Evolutionary conservation across 2,888 invertebrate species (phyloP).

Genomic region (Caenorhabditis doughertyi): DNA sequence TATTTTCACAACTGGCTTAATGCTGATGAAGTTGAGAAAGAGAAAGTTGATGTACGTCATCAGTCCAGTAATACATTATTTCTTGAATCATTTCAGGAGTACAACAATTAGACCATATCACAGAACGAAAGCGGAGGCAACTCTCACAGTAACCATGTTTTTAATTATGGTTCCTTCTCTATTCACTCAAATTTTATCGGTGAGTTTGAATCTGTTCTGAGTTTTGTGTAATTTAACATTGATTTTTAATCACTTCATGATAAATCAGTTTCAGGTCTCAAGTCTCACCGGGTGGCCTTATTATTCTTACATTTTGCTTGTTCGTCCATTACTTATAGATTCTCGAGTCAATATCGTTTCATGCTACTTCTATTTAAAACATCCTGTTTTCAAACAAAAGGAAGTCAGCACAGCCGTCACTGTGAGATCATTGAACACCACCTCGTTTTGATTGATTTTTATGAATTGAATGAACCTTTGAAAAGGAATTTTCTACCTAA

Average conservation of each 20-base stretch:
- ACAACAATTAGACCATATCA: conserved; percentile 1
- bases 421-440: conserved; percentile 13
- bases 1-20: background rate
- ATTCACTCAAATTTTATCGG: conserved; percentile 34
- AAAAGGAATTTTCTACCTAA: background rate
- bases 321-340: conserved; percentile 23
- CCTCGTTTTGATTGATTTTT: background rate
- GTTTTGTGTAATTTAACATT: background rate
- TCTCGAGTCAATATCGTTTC: conserved; percentile 44
- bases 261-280: conserved; percentile 25
- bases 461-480: background rate
- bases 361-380: conserved; percentile 34
- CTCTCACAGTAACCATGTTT: conserved; percentile 50
- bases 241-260: background rate
- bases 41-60: conserved; percentile 9
- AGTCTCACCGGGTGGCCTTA: background rate
- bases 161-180: conserved; percentile 38
- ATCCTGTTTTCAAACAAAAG: conserved; percentile 30
- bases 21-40: conserved; percentile 22
- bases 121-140: conserved; percentile 38
- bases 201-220: too few species aligned
- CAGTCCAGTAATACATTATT: too few species aligned
- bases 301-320: conserved; percentile 21
- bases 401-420: background rate
- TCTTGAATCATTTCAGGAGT: conserved; percentile 40